Base-by-base conservation (phyloP, 2,888 invertebrate species). In the Fabriciana adippe region DNA sequence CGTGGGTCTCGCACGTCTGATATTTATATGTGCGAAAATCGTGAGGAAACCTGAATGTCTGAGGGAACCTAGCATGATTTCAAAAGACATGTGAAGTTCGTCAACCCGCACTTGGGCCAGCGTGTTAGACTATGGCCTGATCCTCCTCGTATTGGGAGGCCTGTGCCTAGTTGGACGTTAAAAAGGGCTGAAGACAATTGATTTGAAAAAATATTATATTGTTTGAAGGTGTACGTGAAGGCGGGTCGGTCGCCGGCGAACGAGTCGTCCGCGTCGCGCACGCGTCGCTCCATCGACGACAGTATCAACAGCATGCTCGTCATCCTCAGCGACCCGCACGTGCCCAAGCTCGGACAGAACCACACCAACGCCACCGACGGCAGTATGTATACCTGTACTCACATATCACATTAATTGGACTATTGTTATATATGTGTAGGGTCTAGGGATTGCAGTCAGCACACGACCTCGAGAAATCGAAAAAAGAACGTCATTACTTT, bases 231-330 rank as follows among this genome's bases (percentile, higher is more conserved):
- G 16, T 91, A 91, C 78, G 79, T 81, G 70, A 89, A 84, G 72
- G 78, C 74, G 16, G 78, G 80, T 6, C 78, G 74, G 53, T 59
- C 73, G 6, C 16, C 68, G 2, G 67, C 73, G 45, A 67, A 68
- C 55, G 60, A 64, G 60, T 70, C 73, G 18, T 45, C 69, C 3
- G 57, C 72, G 55, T 69, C 71, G 51, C 73, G 78, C 63, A 68
- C 75, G 53, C 83, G 86, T 50, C 85, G 90, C 3, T 88, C 89
- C 26, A 75, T 85, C 48, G 86, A 88, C 71, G 77, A 78, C 69
- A 82, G 78, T 45, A 72, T 88, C 55, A 83, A 83, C 76, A 86
- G 83, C 68, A 90, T 87, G 86, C 83, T 92, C 45, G 92, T 92
- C 56, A 88, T 89, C 55, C 74, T 90, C 50, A 84, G 84, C 66